Evolutionary conservation across 2,888 invertebrate genomes (phyloP).

Genomic region (Eilema depressum): DNA sequence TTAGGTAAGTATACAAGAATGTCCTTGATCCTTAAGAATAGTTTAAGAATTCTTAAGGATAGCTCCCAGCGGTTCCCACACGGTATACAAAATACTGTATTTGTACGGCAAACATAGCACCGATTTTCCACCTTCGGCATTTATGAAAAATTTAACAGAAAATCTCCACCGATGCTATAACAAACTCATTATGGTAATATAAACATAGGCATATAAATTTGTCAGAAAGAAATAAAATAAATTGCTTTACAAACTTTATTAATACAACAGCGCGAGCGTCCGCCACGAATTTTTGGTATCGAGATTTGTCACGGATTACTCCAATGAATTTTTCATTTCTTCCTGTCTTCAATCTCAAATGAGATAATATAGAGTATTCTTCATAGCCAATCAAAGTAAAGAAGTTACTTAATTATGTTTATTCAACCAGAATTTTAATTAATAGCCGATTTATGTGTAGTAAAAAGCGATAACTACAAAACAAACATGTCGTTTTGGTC

Average conservation of each 20-base stretch:
- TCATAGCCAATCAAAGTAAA: neutral
- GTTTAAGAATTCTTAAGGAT: too few relatives aligned
- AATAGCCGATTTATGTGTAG: neutral
- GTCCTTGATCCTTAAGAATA: too few relatives aligned
- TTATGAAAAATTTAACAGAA: neutral
- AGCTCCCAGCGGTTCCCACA: too few relatives aligned
- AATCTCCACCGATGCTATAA: neutral
- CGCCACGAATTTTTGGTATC: neutral
- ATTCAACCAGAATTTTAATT: slow-evolving; percentile 1
- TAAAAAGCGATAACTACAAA: neutral
- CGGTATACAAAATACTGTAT: too few relatives aligned
- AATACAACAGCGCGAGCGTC: neutral
- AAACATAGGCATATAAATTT: neutral
- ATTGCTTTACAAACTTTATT: too few relatives aligned
- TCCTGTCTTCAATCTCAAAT: neutral
- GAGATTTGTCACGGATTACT: neutral
- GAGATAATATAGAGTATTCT: too few relatives aligned
- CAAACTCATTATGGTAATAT: neutral
- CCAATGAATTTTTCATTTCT: neutral
- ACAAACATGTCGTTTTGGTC: neutral
- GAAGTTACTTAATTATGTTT: neutral
- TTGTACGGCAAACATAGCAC: too few relatives aligned
- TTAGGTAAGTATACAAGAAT: too few relatives aligned
- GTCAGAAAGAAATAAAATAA: neutral
- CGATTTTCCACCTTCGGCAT: neutral